Conservation (phyloP, 2,797 vertebrate genomes). For the Schizothorax lantsangensis region DNA sequence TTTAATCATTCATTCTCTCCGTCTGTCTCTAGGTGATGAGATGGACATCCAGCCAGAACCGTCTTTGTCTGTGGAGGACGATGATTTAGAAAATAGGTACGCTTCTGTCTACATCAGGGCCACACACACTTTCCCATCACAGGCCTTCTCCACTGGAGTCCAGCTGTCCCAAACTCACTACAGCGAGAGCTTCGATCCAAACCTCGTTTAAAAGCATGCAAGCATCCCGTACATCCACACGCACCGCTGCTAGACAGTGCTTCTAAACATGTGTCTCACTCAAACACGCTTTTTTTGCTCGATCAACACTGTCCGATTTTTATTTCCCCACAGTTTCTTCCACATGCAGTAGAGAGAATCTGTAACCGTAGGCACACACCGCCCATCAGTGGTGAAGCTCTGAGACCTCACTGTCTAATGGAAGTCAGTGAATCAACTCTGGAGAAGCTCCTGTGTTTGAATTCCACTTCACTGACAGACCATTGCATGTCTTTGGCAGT, state of each 20-base stretch:
- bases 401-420: conserved; percentile 11
- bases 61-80: conserved; percentile 89
- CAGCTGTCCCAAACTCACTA: conserved; percentile 64
- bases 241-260: conserved; percentile 75
- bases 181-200: conserved; percentile 26
- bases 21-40: conserved; percentile 84
- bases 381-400: neutral
- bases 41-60: conserved; percentile 83
- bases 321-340: conserved; percentile 15
- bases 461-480: conserved; percentile 9
- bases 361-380: conserved; percentile 14
- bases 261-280: conserved; percentile 52
- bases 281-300: neutral
- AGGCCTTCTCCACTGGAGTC: conserved; percentile 65
- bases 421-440: conserved; percentile 19
- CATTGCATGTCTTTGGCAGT: conserved; percentile 38
- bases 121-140: conserved; percentile 45
- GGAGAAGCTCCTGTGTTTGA: conserved; percentile 7
- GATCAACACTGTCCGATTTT: conserved; percentile 22
- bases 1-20: neutral
- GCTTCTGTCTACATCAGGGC: conserved; percentile 80
- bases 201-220: conserved; percentile 44
- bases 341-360: conserved; percentile 19
- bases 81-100: conserved; percentile 99
- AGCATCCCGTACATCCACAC: conserved; percentile 22